Base-by-base conservation (phyloP, 2,888 invertebrate species). In the Strigamia crassipes region DNA sequence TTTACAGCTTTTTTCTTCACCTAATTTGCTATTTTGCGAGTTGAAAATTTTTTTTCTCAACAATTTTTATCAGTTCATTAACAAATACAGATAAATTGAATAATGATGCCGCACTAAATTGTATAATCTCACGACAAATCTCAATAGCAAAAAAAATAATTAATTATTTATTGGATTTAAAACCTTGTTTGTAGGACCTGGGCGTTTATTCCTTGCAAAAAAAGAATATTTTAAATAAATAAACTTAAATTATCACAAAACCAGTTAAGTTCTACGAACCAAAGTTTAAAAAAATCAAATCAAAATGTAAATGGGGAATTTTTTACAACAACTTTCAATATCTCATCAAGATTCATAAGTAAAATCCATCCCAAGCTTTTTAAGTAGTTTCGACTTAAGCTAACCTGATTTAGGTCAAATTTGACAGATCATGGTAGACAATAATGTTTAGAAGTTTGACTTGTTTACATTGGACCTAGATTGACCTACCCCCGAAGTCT, bases 371-470 rank as follows among this genome's bases (percentile, higher is more conserved):
- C 18, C 56, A n/a, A 56, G 38, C 18, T 56, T 56, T 56, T 56
- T 56, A 5, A 56, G 5, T 6, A 18, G 8, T 18, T 56, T 56
- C n/a, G 56, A 56, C 56, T 21, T 21, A 15, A 18, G 18, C 18
- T 18, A 56, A 56, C 56, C 56, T 56, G 56, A 56, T 56, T 56
- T 56, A 18, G 56, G 56, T 56, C 56, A 56, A 56, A 56, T 56
- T 56, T 56, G 56, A 56, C 56, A 56, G 5, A 56, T 56, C 18
- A 56, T 18, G 56, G 56, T 56, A 56, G 56, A 56, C 56, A 56
- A 56, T 51, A 27, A 51, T 56, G 6, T 9, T 56, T 56, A 56
- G 18, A 56, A 18, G 9, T 56, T 46, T 18, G 18, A 56, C 56
- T 56, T 56, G 56, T 56, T 56, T 56, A 56, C 56, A 56, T 56